Percentiles rank a stretch among this genome's conserved stretches.
phyloP scores from a whole-genome alignment of 2,113 vertebrate species.

The Eleginops maclovinus region DNA sequence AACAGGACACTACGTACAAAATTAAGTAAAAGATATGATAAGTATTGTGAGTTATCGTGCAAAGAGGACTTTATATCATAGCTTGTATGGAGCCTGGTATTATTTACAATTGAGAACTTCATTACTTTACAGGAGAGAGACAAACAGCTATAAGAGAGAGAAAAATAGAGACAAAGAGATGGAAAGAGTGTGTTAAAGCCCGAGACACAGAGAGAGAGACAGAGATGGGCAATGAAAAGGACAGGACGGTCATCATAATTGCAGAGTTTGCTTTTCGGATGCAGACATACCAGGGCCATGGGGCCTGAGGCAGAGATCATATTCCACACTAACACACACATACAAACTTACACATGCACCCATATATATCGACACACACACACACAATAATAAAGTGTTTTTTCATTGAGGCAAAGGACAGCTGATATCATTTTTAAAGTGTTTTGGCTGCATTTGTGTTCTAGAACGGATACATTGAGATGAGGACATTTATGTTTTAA shows the following conservation, averaged over 20 bases:
- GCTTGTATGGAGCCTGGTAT: conserved; percentile 1
- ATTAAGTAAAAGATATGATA: not conserved
- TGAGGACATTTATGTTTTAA: conserved; percentile 34
- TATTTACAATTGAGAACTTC: not conserved
- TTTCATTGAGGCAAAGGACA: conserved; percentile 32
- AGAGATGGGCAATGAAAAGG: conserved; percentile 81
- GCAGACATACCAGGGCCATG: conserved; percentile 80
- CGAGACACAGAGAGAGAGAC: conserved; percentile 47
- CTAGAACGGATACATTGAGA: conserved; percentile 5
- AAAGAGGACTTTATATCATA: not conserved
- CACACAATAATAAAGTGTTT: conserved; percentile 34
- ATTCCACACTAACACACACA: conserved; percentile 72
- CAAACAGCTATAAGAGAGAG: conserved; percentile 29
- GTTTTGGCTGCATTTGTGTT: conserved; percentile 36
- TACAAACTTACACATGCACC: conserved; percentile 17
- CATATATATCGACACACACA: conserved; percentile 27
- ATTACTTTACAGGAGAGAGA: conserved; percentile 27
- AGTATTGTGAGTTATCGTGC: not conserved
- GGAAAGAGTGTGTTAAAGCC: conserved; percentile 3
- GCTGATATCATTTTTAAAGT: conserved; percentile 18
- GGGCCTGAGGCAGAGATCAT: conserved; percentile 78
- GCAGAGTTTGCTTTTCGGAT: conserved; percentile 83
- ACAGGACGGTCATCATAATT: conserved; percentile 82
- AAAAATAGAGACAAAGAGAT: conserved; percentile 26
- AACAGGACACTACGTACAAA: not conserved